Evolutionary conservation across 92 coral and sea anemone genomes (phyloP).

Genomic region (Scolanthus callimorphus): DNA sequence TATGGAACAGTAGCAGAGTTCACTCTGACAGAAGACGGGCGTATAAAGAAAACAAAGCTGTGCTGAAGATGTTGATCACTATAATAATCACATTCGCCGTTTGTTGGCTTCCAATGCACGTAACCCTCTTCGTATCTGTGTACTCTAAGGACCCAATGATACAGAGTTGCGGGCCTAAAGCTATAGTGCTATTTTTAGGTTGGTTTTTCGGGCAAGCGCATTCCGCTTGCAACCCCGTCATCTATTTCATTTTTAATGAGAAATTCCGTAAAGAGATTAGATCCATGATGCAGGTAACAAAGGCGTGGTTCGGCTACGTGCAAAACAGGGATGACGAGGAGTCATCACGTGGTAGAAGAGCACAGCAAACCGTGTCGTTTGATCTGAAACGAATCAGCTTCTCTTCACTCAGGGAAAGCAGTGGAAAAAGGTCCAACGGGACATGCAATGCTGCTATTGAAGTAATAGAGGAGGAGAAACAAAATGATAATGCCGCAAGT

Average conservation of each 20-base stretch:
- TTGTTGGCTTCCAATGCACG: conserved; percentile 65
- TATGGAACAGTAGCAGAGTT: conserved; percentile 19
- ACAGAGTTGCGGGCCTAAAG: conserved; percentile 1
- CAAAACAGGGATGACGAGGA: background rate
- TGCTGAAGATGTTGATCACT: conserved; percentile 23
- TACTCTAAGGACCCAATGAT: conserved; percentile 20
- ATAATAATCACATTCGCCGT: conserved; percentile 46
- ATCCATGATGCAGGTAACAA: background rate
- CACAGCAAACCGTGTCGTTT: background rate
- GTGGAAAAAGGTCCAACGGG: background rate
- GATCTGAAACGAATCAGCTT: background rate
- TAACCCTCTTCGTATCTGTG: conserved; percentile 34
- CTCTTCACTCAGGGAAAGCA: background rate
- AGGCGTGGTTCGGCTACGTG: background rate
- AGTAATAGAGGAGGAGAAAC: background rate
- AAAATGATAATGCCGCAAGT: too few relatives aligned
- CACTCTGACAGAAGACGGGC: conserved; percentile 26
- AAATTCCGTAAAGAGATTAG: conserved; percentile 39
- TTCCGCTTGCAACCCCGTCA: conserved; percentile 52
- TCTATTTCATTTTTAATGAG: conserved; percentile 53
- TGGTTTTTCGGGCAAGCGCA: conserved; percentile 65
- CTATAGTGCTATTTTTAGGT: conserved; percentile 38
- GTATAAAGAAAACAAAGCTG: conserved; percentile 21
- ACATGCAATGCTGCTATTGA: background rate
- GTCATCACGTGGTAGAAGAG: background rate